These are phyloP conservation scores for Actinia tenebrosa DNA, from an alignment of 64 coral and sea anemone species.

Conservation along the genomic window DNA sequence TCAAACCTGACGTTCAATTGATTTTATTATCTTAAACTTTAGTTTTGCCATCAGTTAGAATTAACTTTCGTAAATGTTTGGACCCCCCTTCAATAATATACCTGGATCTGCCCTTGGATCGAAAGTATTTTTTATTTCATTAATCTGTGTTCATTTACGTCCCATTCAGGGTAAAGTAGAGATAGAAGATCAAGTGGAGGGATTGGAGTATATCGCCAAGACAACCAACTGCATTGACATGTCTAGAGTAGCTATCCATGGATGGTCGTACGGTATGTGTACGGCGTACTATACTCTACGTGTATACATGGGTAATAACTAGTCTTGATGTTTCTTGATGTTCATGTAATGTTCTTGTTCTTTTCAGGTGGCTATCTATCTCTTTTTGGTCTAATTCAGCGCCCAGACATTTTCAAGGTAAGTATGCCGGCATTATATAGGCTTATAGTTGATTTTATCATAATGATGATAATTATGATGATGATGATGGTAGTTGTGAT, in stretches of 20 bases:
- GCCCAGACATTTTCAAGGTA: constrained; percentile 31
- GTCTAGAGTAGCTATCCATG: constrained; percentile 87
- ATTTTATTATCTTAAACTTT: too few species aligned
- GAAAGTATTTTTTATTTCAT: neutral
- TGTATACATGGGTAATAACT: too few species aligned
- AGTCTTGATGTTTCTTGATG: neutral
- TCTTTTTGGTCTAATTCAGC: constrained; percentile 73
- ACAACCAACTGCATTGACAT: constrained; percentile 75
- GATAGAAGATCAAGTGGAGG: constrained; percentile 97
- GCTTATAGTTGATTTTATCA: too few species aligned
- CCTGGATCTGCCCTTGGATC: too few species aligned
- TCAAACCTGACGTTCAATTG: too few species aligned
- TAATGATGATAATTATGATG: too few species aligned
- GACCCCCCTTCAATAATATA: too few species aligned
- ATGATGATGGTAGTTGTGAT: too few species aligned
- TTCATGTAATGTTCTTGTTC: neutral
- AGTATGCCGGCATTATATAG: too few species aligned
- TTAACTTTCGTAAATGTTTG: too few species aligned
- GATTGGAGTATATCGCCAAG: constrained; percentile 66
- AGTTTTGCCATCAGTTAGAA: too few species aligned
- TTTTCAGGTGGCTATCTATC: constrained; percentile 79
- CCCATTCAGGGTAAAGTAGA: constrained; percentile 78
- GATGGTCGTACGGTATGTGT: constrained; percentile 90
- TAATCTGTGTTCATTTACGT: neutral
- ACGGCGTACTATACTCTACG: neutral